Evolutionary conservation across 2,888 invertebrate genomes (phyloP).

Genomic region (Agriopis leucophaearia): DNA sequence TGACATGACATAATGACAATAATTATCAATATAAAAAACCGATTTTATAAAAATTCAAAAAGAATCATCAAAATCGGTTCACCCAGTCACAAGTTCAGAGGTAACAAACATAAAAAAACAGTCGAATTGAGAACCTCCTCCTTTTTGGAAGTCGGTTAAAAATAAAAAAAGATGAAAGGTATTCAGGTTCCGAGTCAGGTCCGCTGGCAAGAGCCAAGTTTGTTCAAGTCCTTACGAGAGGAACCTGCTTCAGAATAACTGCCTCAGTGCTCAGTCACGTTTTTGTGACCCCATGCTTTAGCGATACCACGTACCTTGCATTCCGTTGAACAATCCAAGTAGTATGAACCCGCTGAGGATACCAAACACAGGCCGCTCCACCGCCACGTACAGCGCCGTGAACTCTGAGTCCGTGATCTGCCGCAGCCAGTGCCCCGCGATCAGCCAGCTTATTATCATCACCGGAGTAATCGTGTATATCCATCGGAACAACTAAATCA

Average conservation of each 20-base stretch:
- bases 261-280: not conserved
- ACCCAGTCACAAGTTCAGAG: no score
- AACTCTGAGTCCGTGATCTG: slow-evolving; percentile 41
- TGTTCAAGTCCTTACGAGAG: not conserved
- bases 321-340: slow-evolving; percentile 52
- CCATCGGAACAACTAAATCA: slow-evolving; percentile 50
- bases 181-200: no score
- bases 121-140: no score
- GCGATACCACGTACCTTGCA: slow-evolving; percentile 43
- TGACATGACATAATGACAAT: no score
- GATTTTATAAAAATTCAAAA: no score
- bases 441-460: slow-evolving; percentile 51
- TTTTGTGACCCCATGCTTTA: not conserved
- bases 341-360: slow-evolving; percentile 46
- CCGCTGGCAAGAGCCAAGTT: not conserved
- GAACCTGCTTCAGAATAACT: no score
- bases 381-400: slow-evolving; percentile 57
- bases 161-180: no score
- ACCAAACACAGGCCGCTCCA: slow-evolving; percentile 63
- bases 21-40: no score
- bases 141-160: no score
- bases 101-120: no score
- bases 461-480: slow-evolving; percentile 47
- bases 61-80: no score
- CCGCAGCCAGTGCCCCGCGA: slow-evolving; percentile 56